These are phyloP conservation scores for Kryptolebias ocellatus DNA, from an alignment of 2,797 vertebrate genomes.

Conservation along the genomic window DNA sequence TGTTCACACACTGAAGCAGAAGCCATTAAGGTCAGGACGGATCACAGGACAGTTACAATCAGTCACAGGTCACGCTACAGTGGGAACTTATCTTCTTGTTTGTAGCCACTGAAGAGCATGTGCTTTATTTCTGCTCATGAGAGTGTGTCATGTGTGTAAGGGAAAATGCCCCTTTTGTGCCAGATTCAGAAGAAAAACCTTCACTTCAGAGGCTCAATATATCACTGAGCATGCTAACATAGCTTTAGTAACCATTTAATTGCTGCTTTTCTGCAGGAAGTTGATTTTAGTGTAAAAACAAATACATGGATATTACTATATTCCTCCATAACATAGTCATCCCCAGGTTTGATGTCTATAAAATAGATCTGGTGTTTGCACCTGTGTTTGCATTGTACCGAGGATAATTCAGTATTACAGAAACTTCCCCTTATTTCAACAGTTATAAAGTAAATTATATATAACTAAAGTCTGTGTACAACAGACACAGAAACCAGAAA, in stretches of 20 bases:
- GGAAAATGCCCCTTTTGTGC: slow-evolving; percentile 48
- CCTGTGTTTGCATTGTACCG: no score
- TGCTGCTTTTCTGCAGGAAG: slow-evolving; percentile 3
- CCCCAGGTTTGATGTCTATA: no score
- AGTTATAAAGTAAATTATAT: no score
- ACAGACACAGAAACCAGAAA: no score
- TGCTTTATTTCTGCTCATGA: slow-evolving; percentile 16
- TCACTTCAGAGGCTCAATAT: background rate
- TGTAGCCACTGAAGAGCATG: slow-evolving; percentile 22
- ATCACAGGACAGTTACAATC: slow-evolving; percentile 39
- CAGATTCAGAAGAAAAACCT: slow-evolving; percentile 18
- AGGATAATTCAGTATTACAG: no score
- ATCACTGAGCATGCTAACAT: slow-evolving; percentile 8
- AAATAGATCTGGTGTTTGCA: no score
- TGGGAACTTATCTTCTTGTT: slow-evolving; percentile 21
- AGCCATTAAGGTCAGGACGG: slow-evolving; percentile 45
- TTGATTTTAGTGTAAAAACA: background rate
- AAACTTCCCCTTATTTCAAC: no score
- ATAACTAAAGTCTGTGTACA: no score
- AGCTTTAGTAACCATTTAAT: slow-evolving; percentile 4
- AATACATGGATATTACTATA: no score
- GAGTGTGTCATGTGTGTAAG: slow-evolving; percentile 30
- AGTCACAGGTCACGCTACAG: slow-evolving; percentile 28
- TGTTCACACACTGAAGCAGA: background rate
- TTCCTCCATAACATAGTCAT: no score